Percentiles rank a stretch among this genome's conserved stretches.
Evolutionary conservation across 2,888 invertebrate species (phyloP).

Genomic region (Stomorhina lunata): DNA sequence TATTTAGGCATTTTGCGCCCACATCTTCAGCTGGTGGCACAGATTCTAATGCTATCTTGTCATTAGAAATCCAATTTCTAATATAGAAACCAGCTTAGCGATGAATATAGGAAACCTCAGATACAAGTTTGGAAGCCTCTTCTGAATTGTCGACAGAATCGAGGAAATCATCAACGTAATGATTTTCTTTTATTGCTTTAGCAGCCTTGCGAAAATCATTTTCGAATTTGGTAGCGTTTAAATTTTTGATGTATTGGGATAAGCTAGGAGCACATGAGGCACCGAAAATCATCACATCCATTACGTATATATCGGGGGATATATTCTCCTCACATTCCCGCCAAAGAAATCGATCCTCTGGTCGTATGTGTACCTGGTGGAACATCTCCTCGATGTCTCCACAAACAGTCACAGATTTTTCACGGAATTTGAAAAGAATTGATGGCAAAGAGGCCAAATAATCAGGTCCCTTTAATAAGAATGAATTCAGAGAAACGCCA

Average conservation of each 20-base stretch:
- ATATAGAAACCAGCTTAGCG: conserved; percentile 42
- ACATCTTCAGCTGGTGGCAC: not conserved
- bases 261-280: conserved; percentile 22
- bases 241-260: conserved; percentile 37
- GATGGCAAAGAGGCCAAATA: too few relatives aligned
- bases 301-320: not conserved
- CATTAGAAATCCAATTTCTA: conserved; percentile 35
- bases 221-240: conserved; percentile 27
- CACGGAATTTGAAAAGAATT: too few relatives aligned
- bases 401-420: not conserved
- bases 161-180: conserved; percentile 47
- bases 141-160: conserved; percentile 30
- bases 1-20: conserved; percentile 14
- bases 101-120: conserved; percentile 33
- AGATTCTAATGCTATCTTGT: not conserved
- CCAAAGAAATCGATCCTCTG: conserved; percentile 8
- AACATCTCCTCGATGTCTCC: too few relatives aligned
- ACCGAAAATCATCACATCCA: conserved; percentile 9
- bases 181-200: conserved; percentile 36
- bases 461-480: too few relatives aligned
- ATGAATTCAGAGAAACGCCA: too few relatives aligned
- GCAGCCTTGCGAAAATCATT: not conserved
- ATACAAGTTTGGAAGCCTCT: conserved; percentile 22
- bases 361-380: not conserved
- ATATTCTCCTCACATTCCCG: not conserved